Evolutionary conservation across 2,113 vertebrate genomes (phyloP).

Genomic region (Piprites chloris): DNA sequence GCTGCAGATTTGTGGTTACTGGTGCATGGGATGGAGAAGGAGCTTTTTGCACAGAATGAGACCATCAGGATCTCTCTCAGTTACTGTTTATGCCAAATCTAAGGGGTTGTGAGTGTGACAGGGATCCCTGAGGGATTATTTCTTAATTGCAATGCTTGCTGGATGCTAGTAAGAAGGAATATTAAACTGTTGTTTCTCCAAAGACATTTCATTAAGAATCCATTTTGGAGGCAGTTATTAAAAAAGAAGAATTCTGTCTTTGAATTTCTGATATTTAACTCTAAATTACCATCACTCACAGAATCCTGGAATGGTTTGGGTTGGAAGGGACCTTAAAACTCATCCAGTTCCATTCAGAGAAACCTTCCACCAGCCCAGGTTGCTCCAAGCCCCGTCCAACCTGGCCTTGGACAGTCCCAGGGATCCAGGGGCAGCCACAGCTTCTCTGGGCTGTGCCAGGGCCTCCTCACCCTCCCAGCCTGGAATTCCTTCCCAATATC

Average conservation of each 20-base stretch:
- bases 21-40: background rate
- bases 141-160: background rate
- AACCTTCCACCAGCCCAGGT: background rate
- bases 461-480: no score
- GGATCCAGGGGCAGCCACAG: no score
- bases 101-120: background rate
- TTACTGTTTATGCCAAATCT: background rate
- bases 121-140: background rate
- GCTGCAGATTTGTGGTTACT: background rate
- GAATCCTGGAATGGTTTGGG: background rate
- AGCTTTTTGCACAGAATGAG: background rate
- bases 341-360: background rate
- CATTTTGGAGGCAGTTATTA: background rate
- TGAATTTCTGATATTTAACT: background rate
- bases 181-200: background rate
- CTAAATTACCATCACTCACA: background rate
- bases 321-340: background rate
- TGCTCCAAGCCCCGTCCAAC: no score
- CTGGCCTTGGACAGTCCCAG: background rate
- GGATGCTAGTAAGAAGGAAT: background rate
- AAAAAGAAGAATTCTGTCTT: background rate
- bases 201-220: constrained; percentile 9
- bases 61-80: background rate
- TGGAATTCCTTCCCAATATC: background rate
- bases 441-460: no score